Base-by-base conservation (phyloP, 1,140 invertebrate genomes). In the Triops cancriformis region DNA sequence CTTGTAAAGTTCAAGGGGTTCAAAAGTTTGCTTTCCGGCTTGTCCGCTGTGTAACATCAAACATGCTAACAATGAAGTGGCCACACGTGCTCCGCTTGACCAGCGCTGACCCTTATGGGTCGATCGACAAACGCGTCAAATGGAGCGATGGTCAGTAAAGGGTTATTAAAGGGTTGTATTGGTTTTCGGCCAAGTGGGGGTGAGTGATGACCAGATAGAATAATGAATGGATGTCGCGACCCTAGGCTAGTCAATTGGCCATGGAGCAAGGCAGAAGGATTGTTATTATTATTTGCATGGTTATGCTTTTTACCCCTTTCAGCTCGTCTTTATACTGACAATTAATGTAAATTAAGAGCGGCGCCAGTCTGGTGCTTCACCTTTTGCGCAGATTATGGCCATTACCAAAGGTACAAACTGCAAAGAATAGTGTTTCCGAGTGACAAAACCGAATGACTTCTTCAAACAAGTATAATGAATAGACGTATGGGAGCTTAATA, bases 281-380 rank as follows among this genome's bases (percentile, higher is more conserved):
- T 64, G 51, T 64, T 23, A 64, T 64, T 64, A 64, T 64, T 14
- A 64, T 64, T 64, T 64, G 51, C 51, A 64, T 64, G 51, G 51
- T 64, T 18, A 64, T 64, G 51, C n/a, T 64, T 18, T 37, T 64
- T 64, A 64, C 11, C n/a, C 51, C 23, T 64, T 64, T 64, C 51
- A 64, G 18, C 51, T 64, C 23, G 18, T n/a, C 51, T 18, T 64
- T 64, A 23, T 64, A 5, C 6, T 64, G 23, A 23, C 23, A 64
- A 64, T 64, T 64, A 64, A 64, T 64, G 3, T n/a, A 64, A 64
- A 11, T 64, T 64, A n/a, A 18, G 51, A 64, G 7, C 51, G 51
- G 51, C 51, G 51, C n/a, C 51, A 18, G 51, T 64, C 51, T 64
- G 51, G 51, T 23, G 18, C 51, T 64, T 37, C 51, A 64, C 51